Evolutionary conservation across 2,888 invertebrate species (phyloP), one percentile per base, ranked within the genome.

Genomic region (Caenorhabditis panamensis): DNA sequence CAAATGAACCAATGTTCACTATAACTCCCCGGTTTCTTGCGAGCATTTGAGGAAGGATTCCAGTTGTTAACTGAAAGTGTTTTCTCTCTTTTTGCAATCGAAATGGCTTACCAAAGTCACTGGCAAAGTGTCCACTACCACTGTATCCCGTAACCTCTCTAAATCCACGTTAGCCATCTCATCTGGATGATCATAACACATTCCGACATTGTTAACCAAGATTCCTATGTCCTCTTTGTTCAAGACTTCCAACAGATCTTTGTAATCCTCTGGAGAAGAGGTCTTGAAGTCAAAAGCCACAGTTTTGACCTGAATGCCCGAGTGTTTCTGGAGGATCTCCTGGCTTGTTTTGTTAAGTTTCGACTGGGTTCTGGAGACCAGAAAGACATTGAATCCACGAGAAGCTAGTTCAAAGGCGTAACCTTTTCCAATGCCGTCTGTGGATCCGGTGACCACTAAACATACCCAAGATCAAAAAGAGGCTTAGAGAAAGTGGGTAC

Each of bases 121-220:
- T 0, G 95, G 94, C 36, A 94, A 93, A 26, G 95, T 93, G 91
- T 96, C 96, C 63, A 95, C 94, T 81, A 94, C 94, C 69, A 96
- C 93, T 77, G 96, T 93, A 69, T 87, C 82, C 8, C 86, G 80
- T n/a, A 89, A 36, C 22, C 81, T 76, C 49, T 85, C 72, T 18
- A 88, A 58, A 26, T 86, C 85, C 36, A 87, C 73, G 54, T 84
- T 79, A 66, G 90, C 88, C 47, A 90, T 61, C 9, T 84, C 56
- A 72, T 96, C 95, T 0, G 97, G 96, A 91, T 95, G 94, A 0
- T 94, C 92, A 91, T 96, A 95, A 37, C 95, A 95, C 88, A 95
- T 94, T 18, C 96, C 96, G 1, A 97, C 96, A 92, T 97, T 97
- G 92, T 97, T 97, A 37, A 97, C 94, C 91, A 90, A 69, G 73